Conservation (phyloP, 2,888 invertebrate genomes). For the Prenolepis imparis region DNA sequence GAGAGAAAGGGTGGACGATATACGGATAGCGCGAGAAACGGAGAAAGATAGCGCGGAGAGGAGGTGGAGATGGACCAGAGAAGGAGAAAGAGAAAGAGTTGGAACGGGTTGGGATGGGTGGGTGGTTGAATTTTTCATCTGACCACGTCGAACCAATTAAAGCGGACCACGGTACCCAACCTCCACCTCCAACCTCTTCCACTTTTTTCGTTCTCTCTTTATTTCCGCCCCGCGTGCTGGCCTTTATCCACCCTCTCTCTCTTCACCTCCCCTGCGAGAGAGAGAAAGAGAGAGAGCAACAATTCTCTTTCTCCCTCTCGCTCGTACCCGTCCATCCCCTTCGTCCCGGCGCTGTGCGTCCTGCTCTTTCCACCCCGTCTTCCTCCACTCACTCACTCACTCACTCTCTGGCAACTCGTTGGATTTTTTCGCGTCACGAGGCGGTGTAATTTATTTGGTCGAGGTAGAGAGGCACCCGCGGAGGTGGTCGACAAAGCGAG, state of each 20-base stretch:
- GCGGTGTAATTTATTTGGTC: slow-evolving; percentile 85
- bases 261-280: slow-evolving; percentile 12
- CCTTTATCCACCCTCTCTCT: slow-evolving; percentile 75
- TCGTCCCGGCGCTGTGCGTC: slow-evolving; percentile 38
- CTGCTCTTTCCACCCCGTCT: slow-evolving; percentile 48
- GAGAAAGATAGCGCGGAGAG: slow-evolving; percentile 59
- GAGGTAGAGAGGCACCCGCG: slow-evolving; percentile 76
- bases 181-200: slow-evolving; percentile 74
- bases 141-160: slow-evolving; percentile 86
- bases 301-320: slow-evolving; percentile 55
- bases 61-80: slow-evolving; percentile 12
- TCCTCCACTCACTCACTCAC: slow-evolving; percentile 68
- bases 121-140: slow-evolving; percentile 85
- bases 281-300: slow-evolving; percentile 9
- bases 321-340: slow-evolving; percentile 48
- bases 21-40: slow-evolving; percentile 54
- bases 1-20: slow-evolving; percentile 50
- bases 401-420: slow-evolving; percentile 80
- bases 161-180: slow-evolving; percentile 82
- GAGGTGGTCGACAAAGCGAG: slow-evolving; percentile 71
- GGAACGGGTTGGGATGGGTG: slow-evolving; percentile 65
- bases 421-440: slow-evolving; percentile 86
- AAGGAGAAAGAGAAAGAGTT: slow-evolving; percentile 63
- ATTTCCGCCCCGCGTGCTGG: slow-evolving; percentile 75
- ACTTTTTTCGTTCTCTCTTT: slow-evolving; percentile 80